Evolutionary conservation across 2,797 vertebrate species (phyloP), one percentile per base, ranked within the genome.

Genomic region (Ibycter americanus): DNA sequence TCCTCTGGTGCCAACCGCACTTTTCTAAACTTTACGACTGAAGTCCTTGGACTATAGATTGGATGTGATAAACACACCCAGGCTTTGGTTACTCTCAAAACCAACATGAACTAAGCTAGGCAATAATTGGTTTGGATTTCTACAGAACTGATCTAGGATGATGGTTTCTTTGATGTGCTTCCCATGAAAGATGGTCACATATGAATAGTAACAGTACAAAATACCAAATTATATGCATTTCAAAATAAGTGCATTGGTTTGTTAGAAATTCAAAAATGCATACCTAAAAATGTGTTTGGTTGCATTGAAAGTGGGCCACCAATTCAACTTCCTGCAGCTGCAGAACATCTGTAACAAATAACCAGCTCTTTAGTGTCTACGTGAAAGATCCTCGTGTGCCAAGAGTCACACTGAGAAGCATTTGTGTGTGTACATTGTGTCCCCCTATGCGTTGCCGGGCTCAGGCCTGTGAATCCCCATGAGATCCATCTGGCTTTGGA

Each of bases 11-110:
- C 62, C 65, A 54, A 27, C 52, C 12, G 5, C 49, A 3, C 61
- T 47, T 73, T 56, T 91, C 52, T 38, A 74, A 82, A 46, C 12
- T 55, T 94, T 66, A 83, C 54, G 79, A 40, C 92, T 97, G 96
- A 98, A 98, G 97, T 97, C 96, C 97, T 98, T 98, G 97, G 97
- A 73, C 94, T 97, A 86, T 89, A 97, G 97, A 98, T 97, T 90
- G 96, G 97, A 97, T 98, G 98, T 89, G 98, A 98, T 98, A 97
- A 98, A 98, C 98, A 98, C 98, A 87, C 98, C 98, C 98, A 97
- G 73, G 98, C 97, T 97, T 97, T 96, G 95, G 98, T 89, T 97
- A 96, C 97, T 98, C 98, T 98, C 98, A 98, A 99, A 99, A 98
- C 98, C 97, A 97, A 97, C 71, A 92, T 94, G 95, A 96, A 96